A percentile compares a stretch with the other conserved stretches of the same genome.
These are phyloP conservation scores for Argentina silus DNA, from an alignment of 2,797 vertebrate genomes.

Conservation along the genomic window DNA sequence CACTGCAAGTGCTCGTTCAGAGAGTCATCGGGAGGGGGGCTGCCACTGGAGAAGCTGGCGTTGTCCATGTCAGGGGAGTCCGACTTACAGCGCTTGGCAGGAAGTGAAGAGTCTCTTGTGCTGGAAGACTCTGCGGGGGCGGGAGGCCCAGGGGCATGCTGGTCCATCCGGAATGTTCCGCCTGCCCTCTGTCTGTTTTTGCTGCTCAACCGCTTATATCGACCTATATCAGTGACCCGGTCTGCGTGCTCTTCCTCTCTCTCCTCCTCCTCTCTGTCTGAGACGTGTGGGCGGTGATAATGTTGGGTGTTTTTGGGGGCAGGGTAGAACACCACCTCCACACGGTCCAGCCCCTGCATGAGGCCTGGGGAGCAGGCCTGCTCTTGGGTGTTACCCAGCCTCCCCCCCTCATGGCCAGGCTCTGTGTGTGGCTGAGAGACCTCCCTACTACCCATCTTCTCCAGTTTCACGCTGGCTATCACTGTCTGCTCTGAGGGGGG, in stretches of 20 bases:
- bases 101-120: constrained; percentile 83
- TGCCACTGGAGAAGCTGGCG: constrained; percentile 94
- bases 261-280: constrained; percentile 50
- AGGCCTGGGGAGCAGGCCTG: constrained; percentile 61
- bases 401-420: constrained; percentile 51
- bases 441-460: constrained; percentile 71
- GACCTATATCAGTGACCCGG: constrained; percentile 57
- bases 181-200: constrained; percentile 74
- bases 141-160: constrained; percentile 79
- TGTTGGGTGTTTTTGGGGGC: constrained; percentile 80
- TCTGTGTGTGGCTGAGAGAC: constrained; percentile 50
- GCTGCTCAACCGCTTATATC: constrained; percentile 66
- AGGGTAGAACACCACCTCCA: constrained; percentile 85
- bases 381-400: neutral
- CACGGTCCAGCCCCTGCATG: constrained; percentile 78
- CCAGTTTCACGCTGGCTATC: constrained; percentile 81
- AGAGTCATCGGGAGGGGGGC: constrained; percentile 88
- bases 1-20: constrained; percentile 94
- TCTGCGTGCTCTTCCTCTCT: constrained; percentile 52
- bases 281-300: constrained; percentile 60
- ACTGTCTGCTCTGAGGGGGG: constrained; percentile 73
- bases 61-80: constrained; percentile 93
- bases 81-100: constrained; percentile 88
- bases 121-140: constrained; percentile 75
- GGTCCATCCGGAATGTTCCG: constrained; percentile 77